Conservation (phyloP, 2,888 invertebrate genomes). For the Halictus ligatus region DNA sequence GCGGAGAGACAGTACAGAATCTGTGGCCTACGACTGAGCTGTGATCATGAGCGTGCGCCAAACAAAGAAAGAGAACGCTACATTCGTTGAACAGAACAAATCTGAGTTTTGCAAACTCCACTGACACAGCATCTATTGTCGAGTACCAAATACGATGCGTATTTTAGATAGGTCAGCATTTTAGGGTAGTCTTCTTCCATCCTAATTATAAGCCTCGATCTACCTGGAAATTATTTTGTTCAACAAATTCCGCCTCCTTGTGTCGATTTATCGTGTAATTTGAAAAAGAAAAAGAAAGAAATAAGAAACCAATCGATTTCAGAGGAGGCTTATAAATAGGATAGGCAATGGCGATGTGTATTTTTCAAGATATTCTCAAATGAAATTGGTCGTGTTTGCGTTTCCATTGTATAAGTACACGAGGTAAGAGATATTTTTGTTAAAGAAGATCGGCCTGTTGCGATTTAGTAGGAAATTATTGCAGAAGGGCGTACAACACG, state of each 20-base stretch:
- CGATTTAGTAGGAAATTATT: conserved; percentile 9
- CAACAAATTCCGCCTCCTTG: neutral
- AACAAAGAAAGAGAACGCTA: conserved; percentile 84
- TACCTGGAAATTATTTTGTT: conserved; percentile 12
- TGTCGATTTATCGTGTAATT: neutral
- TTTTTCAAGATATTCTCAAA: conserved; percentile 36
- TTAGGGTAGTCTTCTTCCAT: conserved; percentile 79
- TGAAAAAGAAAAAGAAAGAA: neutral
- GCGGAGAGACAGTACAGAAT: conserved; percentile 84
- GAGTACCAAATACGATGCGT: conserved; percentile 79
- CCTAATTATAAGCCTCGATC: conserved; percentile 78
- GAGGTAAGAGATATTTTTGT: conserved; percentile 32
- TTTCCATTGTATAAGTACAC: conserved; percentile 1
- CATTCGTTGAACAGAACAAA: conserved; percentile 83
- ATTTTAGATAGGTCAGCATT: conserved; percentile 84
- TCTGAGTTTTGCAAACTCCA: conserved; percentile 82
- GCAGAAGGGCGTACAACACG: conserved; percentile 14
- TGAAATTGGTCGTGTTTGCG: conserved; percentile 29
- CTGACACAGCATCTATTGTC: conserved; percentile 80
- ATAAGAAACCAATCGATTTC: neutral
- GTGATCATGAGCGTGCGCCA: conserved; percentile 84
- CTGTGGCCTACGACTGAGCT: conserved; percentile 84
- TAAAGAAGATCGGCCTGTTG: conserved; percentile 23
- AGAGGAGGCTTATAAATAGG: conserved; percentile 78
- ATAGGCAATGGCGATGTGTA: conserved; percentile 79